Conservation (phyloP, 2,113 vertebrate genomes). For the Etia nguti region DNA sequence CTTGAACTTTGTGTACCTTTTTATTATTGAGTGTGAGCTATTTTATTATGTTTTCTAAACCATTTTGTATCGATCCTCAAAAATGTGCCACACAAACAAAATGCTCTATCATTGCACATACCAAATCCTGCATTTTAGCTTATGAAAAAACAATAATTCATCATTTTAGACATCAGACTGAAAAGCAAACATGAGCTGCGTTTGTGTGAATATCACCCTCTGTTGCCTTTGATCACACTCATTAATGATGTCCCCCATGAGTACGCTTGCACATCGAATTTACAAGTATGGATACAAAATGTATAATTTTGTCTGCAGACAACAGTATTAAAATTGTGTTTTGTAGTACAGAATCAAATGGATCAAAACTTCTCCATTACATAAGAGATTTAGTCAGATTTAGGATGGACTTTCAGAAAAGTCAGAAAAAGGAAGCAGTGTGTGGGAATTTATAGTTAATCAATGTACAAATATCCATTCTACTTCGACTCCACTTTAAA, state of each 20-base stretch:
- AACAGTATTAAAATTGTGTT: background rate
- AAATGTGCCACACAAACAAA: background rate
- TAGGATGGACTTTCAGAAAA: background rate
- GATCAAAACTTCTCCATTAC: background rate
- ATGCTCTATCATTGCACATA: background rate
- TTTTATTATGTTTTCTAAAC: background rate
- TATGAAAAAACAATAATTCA: background rate
- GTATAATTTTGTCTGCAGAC: rapidly evolving
- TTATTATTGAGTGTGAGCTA: background rate
- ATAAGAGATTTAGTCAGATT: background rate
- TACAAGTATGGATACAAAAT: background rate
- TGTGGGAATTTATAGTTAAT: background rate
- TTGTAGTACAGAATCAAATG: background rate
- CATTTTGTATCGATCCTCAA: background rate
- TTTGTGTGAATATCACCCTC: background rate
- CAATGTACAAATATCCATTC: background rate
- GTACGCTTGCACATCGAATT: background rate
- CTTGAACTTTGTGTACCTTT: background rate
- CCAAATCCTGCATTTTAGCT: background rate
- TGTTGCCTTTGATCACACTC: background rate
- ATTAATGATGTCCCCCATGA: background rate
- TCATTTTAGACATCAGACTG: background rate
- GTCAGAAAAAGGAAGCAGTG: background rate
- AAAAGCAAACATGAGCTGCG: background rate
- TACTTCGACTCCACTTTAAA: background rate